Evolutionary conservation across 2,888 invertebrate species (phyloP).

Genomic region (Eudemis profundana): DNA sequence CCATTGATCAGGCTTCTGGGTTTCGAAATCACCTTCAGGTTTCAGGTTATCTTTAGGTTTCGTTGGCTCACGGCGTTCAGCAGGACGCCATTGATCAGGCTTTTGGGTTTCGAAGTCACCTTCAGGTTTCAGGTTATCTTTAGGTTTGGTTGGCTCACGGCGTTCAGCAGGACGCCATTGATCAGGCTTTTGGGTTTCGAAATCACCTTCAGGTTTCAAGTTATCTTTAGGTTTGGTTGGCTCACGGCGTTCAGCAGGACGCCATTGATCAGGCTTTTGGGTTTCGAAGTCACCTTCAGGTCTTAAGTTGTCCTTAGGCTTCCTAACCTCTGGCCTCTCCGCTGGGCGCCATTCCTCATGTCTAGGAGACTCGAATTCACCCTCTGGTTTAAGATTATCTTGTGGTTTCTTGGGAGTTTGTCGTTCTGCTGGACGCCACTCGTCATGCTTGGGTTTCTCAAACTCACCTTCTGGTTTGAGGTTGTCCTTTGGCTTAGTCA

Average conservation of each 20-base stretch:
- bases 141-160: slow-evolving; percentile 53
- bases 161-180: slow-evolving; percentile 67
- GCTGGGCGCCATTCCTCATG: slow-evolving; percentile 64
- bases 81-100: slow-evolving; percentile 65
- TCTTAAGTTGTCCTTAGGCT: slow-evolving; percentile 80
- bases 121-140: slow-evolving; percentile 66
- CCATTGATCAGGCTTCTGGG: slow-evolving; percentile 80
- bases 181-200: slow-evolving; percentile 64
- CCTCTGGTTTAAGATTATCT: slow-evolving; percentile 82
- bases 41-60: slow-evolving; percentile 76
- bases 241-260: slow-evolving; percentile 68
- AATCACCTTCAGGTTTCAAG: slow-evolving; percentile 78
- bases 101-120: slow-evolving; percentile 72
- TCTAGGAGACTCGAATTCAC: slow-evolving; percentile 80
- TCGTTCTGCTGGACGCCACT: slow-evolving; percentile 70
- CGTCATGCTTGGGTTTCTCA: slow-evolving; percentile 67
- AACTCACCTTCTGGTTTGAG: slow-evolving; percentile 73
- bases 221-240: slow-evolving; percentile 74
- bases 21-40: slow-evolving; percentile 86
- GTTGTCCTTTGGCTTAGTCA: slow-evolving; percentile 67
- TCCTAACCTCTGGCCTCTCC: slow-evolving; percentile 67
- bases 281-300: slow-evolving; percentile 82
- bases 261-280: slow-evolving; percentile 71
- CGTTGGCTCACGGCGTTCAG: slow-evolving; percentile 66
- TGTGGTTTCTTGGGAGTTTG: slow-evolving; percentile 66